Evolutionary conservation across 37 sponge, comb jelly and placozoan species (phyloP).

Genomic region (Beroe ovata): DNA sequence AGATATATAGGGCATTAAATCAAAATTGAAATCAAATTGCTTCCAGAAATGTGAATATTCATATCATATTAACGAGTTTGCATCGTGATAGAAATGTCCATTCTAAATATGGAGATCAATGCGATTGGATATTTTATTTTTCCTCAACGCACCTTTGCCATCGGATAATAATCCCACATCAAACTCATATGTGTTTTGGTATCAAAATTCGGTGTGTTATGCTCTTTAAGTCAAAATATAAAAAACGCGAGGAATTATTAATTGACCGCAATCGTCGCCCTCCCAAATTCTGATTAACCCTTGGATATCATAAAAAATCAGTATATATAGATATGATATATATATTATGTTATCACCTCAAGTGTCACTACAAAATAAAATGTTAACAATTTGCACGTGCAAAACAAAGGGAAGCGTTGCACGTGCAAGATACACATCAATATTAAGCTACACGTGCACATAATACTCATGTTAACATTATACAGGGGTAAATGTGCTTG

Average conservation of each 20-base stretch:
- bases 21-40: background rate
- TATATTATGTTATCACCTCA: background rate
- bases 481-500: background rate
- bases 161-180: too few relatives aligned
- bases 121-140: too few relatives aligned
- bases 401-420: background rate
- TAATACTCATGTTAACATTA: background rate
- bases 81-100: too few relatives aligned
- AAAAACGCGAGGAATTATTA: too few relatives aligned
- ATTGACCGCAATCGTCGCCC: too few relatives aligned
- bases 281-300: background rate
- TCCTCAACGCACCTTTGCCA: too few relatives aligned
- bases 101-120: too few relatives aligned
- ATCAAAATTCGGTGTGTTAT: too few relatives aligned
- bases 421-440: background rate
- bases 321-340: background rate
- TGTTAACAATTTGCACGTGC: background rate
- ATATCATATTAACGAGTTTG: too few relatives aligned
- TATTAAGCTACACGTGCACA: background rate
- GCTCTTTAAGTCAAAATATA: too few relatives aligned
- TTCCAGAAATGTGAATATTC: background rate
- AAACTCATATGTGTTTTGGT: too few relatives aligned
- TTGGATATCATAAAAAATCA: background rate
- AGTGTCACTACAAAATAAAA: background rate
- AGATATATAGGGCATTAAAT: background rate